Evolutionary conservation across 2,797 vertebrate genomes (phyloP).

Genomic region (Cichlasoma orientale): DNA sequence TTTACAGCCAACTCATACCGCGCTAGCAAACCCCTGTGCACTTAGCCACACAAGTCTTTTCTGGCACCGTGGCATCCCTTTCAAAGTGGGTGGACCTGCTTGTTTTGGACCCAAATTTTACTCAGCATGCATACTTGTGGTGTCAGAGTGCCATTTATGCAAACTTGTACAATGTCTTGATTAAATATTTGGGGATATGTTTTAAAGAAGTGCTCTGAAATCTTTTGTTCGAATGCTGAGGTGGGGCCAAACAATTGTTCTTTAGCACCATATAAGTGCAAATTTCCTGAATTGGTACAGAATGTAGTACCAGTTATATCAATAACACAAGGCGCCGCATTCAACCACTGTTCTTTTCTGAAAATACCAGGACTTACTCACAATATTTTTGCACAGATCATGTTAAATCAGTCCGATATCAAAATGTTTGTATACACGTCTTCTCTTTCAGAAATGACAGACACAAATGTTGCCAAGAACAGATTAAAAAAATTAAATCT

Average conservation of each 20-base stretch:
- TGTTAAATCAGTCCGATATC: not conserved
- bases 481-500: constrained; percentile 1
- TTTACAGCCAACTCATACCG: constrained; percentile 51
- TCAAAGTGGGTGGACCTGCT: constrained; percentile 41
- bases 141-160: constrained; percentile 39
- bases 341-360: not conserved
- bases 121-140: constrained; percentile 55
- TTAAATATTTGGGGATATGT: constrained; percentile 27
- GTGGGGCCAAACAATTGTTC: not conserved
- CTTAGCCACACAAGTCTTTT: constrained; percentile 53
- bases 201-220: not conserved
- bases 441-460: not conserved
- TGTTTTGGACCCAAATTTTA: constrained; percentile 43
- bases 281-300: too few species aligned
- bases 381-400: not conserved
- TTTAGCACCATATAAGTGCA: too few species aligned
- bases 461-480: constrained; percentile 10
- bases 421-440: constrained; percentile 10
- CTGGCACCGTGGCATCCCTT: constrained; percentile 45
- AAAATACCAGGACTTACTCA: not conserved
- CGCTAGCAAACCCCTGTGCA: constrained; percentile 45
- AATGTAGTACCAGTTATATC: too few species aligned
- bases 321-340: too few species aligned
- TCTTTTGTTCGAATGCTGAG: not conserved
- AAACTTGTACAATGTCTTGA: constrained; percentile 37